Evolutionary conservation across 2,888 invertebrate species (phyloP), one percentile per base, ranked within the genome.

Genomic region (Andrena camellia): DNA sequence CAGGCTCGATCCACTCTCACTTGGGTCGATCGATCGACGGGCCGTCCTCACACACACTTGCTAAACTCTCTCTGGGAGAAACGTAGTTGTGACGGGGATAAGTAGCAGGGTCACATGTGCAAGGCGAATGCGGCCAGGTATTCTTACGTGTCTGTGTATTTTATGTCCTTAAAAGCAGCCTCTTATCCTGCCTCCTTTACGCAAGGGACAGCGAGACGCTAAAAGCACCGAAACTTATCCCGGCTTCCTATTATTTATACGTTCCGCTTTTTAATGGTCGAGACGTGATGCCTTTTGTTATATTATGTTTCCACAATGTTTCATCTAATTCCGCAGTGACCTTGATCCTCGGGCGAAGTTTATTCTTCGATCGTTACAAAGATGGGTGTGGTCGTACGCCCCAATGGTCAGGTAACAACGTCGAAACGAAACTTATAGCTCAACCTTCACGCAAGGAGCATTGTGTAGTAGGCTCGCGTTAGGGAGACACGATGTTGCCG

Each of bases 141-240:
- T 83, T 83, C 76, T 78, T 84, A 86, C 84, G 78, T 87, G 80
- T 85, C 88, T 86, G 85, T 87, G 89, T 92, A 91, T 92, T 92
- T 92, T 91, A 92, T 90, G 88, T 85, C 89, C 90, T 92, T 92
- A 92, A 92, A 92, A 92, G 92, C 91, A 92, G 86, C 90, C 90
- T 92, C 91, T 92, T 92, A 92, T 88, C 88, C 80, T 63, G 63
- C 31, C 82, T 63, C 62, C 76, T 82, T 81, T 78, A 75, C 83
- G 83, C 78, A 59, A 17, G 78, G 73, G 83, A 73, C 73, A 67
- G 54, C 31, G 68, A 54, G 83, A 63, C 54, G 68, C 81, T 82
- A 81, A 82, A 82, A 81, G 83, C 83, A 78, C 60, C 78, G 73
- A 73, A 83, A 83, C 83, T 83, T 78, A 78, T 78, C 83, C 66